phyloP scores from a whole-genome alignment of 2,797 vertebrate genomes.

The Eidolon dupreanum region DNA sequence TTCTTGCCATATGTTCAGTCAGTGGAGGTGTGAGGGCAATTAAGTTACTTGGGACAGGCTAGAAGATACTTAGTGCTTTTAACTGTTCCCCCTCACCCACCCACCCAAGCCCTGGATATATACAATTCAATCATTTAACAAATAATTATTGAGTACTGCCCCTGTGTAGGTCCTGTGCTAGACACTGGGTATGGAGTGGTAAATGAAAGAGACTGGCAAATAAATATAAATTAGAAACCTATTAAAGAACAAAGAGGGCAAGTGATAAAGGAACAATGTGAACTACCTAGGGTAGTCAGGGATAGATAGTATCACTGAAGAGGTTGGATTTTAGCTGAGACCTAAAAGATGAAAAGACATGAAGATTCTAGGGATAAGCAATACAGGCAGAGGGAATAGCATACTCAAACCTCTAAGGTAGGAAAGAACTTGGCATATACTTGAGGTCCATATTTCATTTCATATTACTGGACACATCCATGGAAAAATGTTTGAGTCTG shows the following conservation, averaged over 20 bases:
- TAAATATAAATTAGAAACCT: background rate
- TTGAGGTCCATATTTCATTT: constrained; percentile 18
- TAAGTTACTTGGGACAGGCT: background rate
- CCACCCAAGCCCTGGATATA: background rate
- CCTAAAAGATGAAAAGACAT: background rate
- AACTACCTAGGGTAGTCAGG: background rate
- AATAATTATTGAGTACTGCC: background rate
- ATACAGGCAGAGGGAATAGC: background rate
- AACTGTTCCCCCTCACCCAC: background rate
- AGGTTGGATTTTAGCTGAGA: background rate
- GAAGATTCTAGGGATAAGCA: background rate
- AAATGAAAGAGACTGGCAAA: constrained; percentile 13
- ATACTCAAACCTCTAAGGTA: background rate
- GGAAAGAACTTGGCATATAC: background rate
- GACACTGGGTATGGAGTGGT: background rate
- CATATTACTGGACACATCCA: background rate
- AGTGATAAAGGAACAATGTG: background rate
- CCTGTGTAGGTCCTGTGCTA: background rate
- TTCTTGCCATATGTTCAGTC: background rate
- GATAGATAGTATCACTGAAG: background rate
- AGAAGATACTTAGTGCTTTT: background rate
- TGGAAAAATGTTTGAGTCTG: background rate
- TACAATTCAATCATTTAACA: constrained; percentile 2
- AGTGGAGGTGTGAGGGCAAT: background rate
- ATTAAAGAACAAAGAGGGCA: background rate